phyloP scores from a whole-genome alignment of 1,140 invertebrate genomes.

The Phymorhynchus buccinoides region DNA sequence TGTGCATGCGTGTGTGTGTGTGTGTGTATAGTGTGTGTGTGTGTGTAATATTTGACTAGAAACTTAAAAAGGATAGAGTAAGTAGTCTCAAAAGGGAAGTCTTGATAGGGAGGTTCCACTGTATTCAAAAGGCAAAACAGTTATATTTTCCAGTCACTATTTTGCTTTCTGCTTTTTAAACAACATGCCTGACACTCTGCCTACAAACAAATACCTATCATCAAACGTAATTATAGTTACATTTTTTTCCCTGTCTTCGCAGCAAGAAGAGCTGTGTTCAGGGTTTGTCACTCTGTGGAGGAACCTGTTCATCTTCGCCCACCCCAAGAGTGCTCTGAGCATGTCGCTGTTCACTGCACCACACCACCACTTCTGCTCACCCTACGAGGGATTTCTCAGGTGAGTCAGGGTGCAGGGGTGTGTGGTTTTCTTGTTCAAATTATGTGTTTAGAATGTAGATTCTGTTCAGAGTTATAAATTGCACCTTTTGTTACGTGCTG shows the following conservation, averaged over 20 bases:
- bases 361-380: conserved; percentile 46
- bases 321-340: conserved; percentile 48
- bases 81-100: too few relatives aligned
- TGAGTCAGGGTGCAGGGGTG: not conserved
- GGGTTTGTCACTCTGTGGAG: conserved; percentile 50
- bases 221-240: not conserved
- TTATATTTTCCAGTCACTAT: too few relatives aligned
- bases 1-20: not conserved
- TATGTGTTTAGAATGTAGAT: not conserved
- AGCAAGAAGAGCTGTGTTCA: conserved; percentile 49
- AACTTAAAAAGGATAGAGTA: too few relatives aligned
- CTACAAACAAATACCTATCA: too few relatives aligned
- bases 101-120: too few relatives aligned
- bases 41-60: too few relatives aligned
- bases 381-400: conserved; percentile 55
- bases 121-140: too few relatives aligned
- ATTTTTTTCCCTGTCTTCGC: conserved; percentile 9
- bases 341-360: conserved; percentile 42
- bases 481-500: too few relatives aligned
- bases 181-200: too few relatives aligned
- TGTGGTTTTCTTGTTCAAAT: not conserved
- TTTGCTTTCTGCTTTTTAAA: too few relatives aligned
- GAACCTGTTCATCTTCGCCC: conserved; percentile 52
- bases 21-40: not conserved
- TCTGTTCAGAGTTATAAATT: not conserved